Evolutionary conservation across 2,797 vertebrate species (phyloP).

Genomic region (Mus caroli): DNA sequence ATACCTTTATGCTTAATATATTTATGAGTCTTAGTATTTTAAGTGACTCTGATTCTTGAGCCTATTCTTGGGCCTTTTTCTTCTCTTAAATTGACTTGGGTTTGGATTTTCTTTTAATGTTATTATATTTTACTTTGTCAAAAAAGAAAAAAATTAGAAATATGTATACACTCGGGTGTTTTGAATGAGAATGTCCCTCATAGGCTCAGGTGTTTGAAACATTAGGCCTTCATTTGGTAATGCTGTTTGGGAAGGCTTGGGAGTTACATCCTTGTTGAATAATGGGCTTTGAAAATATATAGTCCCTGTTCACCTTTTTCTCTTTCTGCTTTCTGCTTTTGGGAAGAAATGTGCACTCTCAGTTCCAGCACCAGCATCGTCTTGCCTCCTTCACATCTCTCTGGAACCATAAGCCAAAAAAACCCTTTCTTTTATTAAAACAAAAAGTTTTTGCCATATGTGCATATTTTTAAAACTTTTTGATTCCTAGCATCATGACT

Average conservation of each 20-base stretch:
- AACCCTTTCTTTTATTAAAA: not conserved
- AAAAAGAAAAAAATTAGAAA: not conserved
- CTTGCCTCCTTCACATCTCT: not conserved
- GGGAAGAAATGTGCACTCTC: not conserved
- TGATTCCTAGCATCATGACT: constrained; percentile 38
- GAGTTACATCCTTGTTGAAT: not conserved
- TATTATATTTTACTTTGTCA: not conserved
- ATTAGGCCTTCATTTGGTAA: not conserved
- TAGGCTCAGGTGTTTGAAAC: not conserved
- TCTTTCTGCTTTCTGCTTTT: not conserved
- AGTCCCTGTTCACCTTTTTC: not conserved
- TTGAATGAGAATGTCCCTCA: not conserved
- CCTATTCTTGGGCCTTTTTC: not conserved
- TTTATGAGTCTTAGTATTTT: not conserved
- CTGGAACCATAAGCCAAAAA: not conserved
- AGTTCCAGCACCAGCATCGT: not conserved
- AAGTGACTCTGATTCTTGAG: not conserved
- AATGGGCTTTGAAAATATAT: not conserved
- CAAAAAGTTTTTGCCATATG: not conserved
- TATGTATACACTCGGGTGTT: not conserved
- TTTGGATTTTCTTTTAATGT: not conserved
- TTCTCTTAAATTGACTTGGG: not conserved
- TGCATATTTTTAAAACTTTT: not conserved
- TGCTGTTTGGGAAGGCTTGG: not conserved
- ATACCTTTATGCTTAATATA: too few species aligned